A percentile compares a stretch with the other conserved stretches of the same genome.
Conservation (phyloP, 2,888 invertebrate genomes). For the Aphidoletes aphidimyza region DNA sequence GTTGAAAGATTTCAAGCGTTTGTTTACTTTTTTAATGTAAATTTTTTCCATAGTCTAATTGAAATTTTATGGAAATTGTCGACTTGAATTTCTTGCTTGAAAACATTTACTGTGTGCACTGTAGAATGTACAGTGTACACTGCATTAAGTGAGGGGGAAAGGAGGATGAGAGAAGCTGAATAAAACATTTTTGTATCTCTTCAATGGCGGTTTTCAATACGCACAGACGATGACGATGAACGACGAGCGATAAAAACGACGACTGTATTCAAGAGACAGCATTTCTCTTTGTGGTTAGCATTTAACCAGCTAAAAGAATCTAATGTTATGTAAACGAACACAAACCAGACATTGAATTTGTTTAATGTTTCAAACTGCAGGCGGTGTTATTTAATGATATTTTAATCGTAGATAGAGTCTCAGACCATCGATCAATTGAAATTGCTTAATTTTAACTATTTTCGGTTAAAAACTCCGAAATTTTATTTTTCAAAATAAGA, state of each 20-base stretch:
- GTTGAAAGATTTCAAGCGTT: neutral
- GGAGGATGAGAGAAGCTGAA: too few relatives aligned
- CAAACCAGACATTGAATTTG: neutral
- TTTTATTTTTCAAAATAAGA: too few relatives aligned
- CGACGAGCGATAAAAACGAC: neutral
- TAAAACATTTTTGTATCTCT: neutral
- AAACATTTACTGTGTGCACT: too few relatives aligned
- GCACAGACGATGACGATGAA: too few relatives aligned
- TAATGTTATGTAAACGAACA: neutral
- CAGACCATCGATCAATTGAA: neutral
- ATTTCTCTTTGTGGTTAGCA: neutral
- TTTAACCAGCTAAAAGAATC: neutral
- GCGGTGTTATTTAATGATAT: neutral
- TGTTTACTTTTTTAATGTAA: slow-evolving; percentile 5
- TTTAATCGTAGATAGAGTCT: neutral
- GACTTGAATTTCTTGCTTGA: slow-evolving; percentile 20
- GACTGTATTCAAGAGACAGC: neutral
- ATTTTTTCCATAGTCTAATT: neutral
- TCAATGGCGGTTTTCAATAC: neutral
- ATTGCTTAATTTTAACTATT: neutral
- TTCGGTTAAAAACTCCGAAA: neutral
- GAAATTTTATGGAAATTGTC: slow-evolving; percentile 36
- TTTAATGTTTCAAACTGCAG: slow-evolving; percentile 7
- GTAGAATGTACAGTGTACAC: too few relatives aligned
- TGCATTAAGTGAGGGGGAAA: neutral